Evolutionary conservation across 2,797 vertebrate species (phyloP).

Genomic region (Bryconaethiops microstoma): DNA sequence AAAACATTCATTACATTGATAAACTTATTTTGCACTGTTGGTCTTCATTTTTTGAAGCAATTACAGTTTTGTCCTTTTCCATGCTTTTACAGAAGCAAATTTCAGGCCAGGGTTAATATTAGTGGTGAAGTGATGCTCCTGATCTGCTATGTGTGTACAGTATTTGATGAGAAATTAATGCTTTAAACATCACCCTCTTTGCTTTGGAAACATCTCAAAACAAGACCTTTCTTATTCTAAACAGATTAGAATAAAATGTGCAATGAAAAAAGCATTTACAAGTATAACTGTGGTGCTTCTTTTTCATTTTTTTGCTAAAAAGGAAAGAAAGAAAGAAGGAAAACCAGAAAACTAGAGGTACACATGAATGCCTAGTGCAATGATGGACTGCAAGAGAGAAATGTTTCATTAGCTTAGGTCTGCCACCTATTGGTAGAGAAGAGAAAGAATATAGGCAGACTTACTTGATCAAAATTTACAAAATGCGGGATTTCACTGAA

Average conservation of each 20-base stretch:
- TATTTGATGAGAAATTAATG: not conserved
- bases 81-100: too few species aligned
- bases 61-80: too few species aligned
- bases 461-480: not conserved
- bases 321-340: too few species aligned
- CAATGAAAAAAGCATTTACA: too few species aligned
- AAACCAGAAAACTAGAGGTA: too few species aligned
- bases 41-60: not conserved
- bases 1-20: not conserved
- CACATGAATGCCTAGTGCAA: too few species aligned
- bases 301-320: too few species aligned
- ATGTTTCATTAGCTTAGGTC: constrained; percentile 40
- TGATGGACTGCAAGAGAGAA: not conserved
- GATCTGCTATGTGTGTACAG: not conserved
- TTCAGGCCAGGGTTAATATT: too few species aligned
- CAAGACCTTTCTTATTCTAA: not conserved
- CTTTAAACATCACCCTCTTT: not conserved
- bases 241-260: too few species aligned
- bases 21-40: not conserved
- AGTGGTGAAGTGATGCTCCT: not conserved
- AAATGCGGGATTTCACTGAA: not conserved
- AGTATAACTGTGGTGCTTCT: too few species aligned
- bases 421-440: constrained; percentile 56
- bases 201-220: not conserved
- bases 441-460: not conserved